Percentiles rank a stretch among this genome's conserved stretches.
Conservation (phyloP, 2,888 invertebrate species). For the Zonitis immaculata region DNA sequence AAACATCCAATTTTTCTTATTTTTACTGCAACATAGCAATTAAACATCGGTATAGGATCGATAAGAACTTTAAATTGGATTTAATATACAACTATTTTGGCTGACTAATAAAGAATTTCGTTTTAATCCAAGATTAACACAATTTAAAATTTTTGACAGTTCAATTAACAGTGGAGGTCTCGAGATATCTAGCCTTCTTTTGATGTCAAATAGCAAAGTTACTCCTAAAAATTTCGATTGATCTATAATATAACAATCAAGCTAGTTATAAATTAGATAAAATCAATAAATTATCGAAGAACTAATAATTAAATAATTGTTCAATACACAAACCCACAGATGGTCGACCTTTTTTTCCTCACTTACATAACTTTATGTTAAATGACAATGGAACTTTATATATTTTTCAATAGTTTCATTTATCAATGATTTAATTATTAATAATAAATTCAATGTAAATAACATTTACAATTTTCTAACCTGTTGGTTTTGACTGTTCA, state of each 20-base stretch:
- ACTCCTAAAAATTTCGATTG: constrained; percentile 1
- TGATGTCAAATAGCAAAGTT: background rate
- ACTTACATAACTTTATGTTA: constrained; percentile 45
- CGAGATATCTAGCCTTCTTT: constrained; percentile 16
- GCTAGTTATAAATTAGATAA: background rate
- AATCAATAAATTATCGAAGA: background rate
- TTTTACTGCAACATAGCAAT: too few relatives aligned
- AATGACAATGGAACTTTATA: constrained; percentile 18
- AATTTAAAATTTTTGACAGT: constrained; percentile 16
- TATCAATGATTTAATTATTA: constrained; percentile 6
- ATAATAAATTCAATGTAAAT: constrained; percentile 6
- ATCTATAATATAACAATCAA: constrained; percentile 4
- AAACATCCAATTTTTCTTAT: background rate
- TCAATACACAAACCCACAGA: constrained; percentile 42
- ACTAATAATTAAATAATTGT: constrained; percentile 13
- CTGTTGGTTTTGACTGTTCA: constrained; percentile 46
- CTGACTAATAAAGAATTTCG: too few relatives aligned
- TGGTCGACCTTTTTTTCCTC: constrained; percentile 40
- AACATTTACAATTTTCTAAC: constrained; percentile 35
- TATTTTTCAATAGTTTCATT: constrained; percentile 14
- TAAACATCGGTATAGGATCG: too few relatives aligned
- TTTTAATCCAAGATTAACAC: background rate
- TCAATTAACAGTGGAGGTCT: constrained; percentile 15
- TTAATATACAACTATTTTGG: too few relatives aligned
- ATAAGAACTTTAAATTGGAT: too few relatives aligned